Evolutionary conservation across 1,140 invertebrate genomes (phyloP).

Genomic region (Aradophagus sp.): DNA sequence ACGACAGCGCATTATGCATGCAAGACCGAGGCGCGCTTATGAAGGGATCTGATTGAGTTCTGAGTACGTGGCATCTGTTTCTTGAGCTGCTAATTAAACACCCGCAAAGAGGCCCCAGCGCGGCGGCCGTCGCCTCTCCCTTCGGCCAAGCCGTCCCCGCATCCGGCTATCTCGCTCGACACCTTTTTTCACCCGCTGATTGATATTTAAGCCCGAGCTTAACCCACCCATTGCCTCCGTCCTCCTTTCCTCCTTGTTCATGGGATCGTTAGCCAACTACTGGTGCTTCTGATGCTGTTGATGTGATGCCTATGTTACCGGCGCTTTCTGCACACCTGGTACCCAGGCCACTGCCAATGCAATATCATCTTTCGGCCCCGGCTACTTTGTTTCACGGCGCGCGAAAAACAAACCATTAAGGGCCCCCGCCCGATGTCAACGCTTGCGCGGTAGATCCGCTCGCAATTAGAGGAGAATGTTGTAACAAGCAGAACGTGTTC

Average conservation of each 20-base stretch:
- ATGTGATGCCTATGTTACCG: slow-evolving; percentile 54
- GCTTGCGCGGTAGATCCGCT: no score
- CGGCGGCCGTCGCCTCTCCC: slow-evolving; percentile 9
- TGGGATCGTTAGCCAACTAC: slow-evolving; percentile 66
- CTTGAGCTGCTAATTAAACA: slow-evolving; percentile 74
- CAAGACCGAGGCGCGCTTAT: slow-evolving; percentile 67
- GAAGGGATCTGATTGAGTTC: slow-evolving; percentile 75
- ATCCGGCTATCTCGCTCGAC: slow-evolving; percentile 34
- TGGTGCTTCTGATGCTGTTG: slow-evolving; percentile 60
- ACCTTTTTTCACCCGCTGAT: slow-evolving; percentile 63
- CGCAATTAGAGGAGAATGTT: no score
- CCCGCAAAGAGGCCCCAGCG: slow-evolving; percentile 65
- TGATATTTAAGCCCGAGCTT: slow-evolving; percentile 72
- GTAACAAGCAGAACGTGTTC: no score
- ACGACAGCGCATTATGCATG: slow-evolving; percentile 71
- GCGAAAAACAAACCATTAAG: no score
- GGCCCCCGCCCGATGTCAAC: no score
- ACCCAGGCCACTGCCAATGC: slow-evolving; percentile 26
- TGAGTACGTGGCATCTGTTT: slow-evolving; percentile 74
- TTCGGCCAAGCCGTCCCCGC: neutral
- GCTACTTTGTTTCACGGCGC: slow-evolving; percentile 13
- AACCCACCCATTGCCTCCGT: slow-evolving; percentile 59
- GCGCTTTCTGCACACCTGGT: slow-evolving; percentile 68
- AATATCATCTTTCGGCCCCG: slow-evolving; percentile 29
- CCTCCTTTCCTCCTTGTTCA: slow-evolving; percentile 62